Percentiles rank a stretch among this genome's conserved stretches.
phyloP scores from a whole-genome alignment of 2,113 vertebrate species.

The Colaptes auratus region DNA sequence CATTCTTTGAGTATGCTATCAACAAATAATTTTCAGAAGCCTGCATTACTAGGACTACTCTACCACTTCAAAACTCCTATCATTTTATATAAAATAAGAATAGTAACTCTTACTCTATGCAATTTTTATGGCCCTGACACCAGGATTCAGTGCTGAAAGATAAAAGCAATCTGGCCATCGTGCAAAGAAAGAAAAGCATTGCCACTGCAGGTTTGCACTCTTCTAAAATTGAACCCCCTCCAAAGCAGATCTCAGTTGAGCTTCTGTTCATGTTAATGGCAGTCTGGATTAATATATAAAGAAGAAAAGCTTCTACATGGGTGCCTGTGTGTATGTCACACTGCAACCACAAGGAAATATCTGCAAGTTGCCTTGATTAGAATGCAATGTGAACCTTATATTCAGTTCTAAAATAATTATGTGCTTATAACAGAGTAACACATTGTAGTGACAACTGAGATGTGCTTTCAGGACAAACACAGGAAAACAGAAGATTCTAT shows the following conservation, averaged over 20 bases:
- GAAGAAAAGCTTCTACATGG: neutral
- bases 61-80: no score
- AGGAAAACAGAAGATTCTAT: neutral
- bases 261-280: neutral
- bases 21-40: no score
- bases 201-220: no score
- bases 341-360: neutral
- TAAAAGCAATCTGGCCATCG: no score
- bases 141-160: no score
- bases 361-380: neutral
- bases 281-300: neutral
- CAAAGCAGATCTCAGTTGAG: neutral
- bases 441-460: neutral
- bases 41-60: no score
- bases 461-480: neutral
- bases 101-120: no score
- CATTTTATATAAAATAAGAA: no score
- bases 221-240: neutral
- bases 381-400: neutral
- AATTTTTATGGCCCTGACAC: no score
- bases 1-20: no score
- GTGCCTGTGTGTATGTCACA: neutral
- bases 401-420: neutral
- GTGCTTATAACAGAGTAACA: neutral
- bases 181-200: no score